phyloP scores from a whole-genome alignment of 1,140 invertebrate species.

The Drosophila albomicans region DNA sequence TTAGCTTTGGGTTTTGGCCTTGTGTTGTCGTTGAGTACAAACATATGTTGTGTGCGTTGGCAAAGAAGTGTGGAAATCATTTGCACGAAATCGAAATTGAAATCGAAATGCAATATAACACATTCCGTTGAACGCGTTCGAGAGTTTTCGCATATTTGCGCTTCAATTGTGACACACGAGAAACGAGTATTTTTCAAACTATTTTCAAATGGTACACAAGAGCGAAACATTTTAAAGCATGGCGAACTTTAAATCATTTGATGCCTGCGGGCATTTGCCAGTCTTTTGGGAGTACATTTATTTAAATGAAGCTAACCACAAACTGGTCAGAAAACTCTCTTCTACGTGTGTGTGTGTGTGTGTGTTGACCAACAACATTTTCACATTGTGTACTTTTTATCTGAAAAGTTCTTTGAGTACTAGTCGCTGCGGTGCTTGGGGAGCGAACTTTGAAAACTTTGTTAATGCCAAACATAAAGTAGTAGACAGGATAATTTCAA shows the following conservation, averaged over 20 bases:
- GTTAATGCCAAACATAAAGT: constrained; percentile 3
- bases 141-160: constrained; percentile 39
- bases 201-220: not conserved
- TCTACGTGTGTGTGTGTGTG: no score
- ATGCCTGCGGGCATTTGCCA: not conserved
- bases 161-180: constrained; percentile 3
- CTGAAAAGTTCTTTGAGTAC: constrained; percentile 13
- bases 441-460: constrained; percentile 29
- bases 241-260: not conserved
- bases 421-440: constrained; percentile 8
- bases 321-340: constrained; percentile 24
- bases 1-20: constrained; percentile 1
- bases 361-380: constrained; percentile 25
- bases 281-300: constrained; percentile 7
- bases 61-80: constrained; percentile 37
- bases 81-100: constrained; percentile 37
- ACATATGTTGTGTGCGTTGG: not conserved
- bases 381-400: constrained; percentile 36
- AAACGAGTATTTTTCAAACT: not conserved
- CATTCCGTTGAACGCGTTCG: constrained; percentile 41
- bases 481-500: not conserved
- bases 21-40: not conserved
- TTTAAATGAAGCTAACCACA: constrained; percentile 37
- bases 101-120: constrained; percentile 56
- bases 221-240: constrained; percentile 17